These are phyloP conservation scores for Strix uralensis DNA, from an alignment of 2,113 vertebrate species.

Conservation along the genomic window DNA sequence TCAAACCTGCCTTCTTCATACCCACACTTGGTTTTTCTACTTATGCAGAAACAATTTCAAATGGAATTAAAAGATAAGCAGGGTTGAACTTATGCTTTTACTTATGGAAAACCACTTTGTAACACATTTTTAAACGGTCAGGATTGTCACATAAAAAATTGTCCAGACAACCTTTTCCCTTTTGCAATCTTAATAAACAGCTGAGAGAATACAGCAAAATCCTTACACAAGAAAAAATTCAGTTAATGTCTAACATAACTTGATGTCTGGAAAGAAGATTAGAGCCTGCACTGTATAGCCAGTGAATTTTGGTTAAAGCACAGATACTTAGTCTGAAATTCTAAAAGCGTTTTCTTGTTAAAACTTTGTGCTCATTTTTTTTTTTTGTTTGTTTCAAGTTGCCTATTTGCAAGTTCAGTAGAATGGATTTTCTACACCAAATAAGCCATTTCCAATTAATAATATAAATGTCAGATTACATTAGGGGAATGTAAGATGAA, in stretches of 20 bases:
- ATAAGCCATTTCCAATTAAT: background rate
- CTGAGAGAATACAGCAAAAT: background rate
- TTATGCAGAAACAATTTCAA: constrained; percentile 15
- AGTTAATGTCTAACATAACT: background rate
- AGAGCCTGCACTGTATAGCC: background rate
- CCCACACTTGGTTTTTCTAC: background rate
- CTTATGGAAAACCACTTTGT: background rate
- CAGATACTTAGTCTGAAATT: background rate
- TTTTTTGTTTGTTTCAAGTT: background rate
- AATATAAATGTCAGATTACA: background rate
- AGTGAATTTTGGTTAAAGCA: background rate
- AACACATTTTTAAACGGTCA: background rate
- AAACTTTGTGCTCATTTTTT: background rate
- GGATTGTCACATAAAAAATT: background rate
- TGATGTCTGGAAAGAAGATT: constrained; percentile 23
- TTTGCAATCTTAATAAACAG: background rate
- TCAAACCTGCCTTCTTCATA: background rate
- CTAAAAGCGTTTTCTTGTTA: background rate
- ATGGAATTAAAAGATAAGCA: background rate
- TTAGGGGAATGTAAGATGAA: background rate
- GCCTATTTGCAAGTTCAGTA: background rate
- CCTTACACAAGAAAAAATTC: background rate
- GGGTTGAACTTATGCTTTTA: background rate
- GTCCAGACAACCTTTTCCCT: background rate
- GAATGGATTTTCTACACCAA: background rate